Evolutionary conservation across 2,797 vertebrate genomes (phyloP).

Genomic region (Pelobates cultripes): DNA sequence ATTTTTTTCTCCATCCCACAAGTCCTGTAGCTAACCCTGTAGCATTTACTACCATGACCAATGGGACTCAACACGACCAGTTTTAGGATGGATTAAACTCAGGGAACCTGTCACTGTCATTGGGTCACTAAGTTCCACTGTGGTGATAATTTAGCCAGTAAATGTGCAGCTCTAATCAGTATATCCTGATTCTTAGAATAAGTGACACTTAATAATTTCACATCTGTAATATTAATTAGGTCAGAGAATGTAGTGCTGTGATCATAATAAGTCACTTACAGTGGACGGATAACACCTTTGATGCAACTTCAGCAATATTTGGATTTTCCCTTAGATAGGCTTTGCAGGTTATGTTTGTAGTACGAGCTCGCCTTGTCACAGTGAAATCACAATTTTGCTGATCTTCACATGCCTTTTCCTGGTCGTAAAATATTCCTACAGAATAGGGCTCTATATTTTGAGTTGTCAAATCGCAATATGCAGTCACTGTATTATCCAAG

Average conservation of each 20-base stretch:
- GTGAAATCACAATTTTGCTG: not conserved
- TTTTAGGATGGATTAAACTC: not conserved
- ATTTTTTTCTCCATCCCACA: too few relatives aligned
- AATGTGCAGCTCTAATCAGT: not conserved
- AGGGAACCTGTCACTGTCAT: not conserved
- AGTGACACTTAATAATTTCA: not conserved
- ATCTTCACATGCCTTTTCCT: not conserved
- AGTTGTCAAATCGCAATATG: not conserved
- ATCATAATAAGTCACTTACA: not conserved
- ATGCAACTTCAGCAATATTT: not conserved
- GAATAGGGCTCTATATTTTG: not conserved
- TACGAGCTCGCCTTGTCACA: not conserved
- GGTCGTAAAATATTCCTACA: constrained; percentile 6
- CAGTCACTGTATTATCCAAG: not conserved
- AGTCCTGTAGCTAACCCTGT: too few relatives aligned
- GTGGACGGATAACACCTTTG: not conserved
- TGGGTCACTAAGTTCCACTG: not conserved
- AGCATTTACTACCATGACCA: not conserved
- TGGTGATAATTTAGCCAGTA: not conserved
- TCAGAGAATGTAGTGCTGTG: too few relatives aligned
- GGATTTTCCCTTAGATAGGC: not conserved
- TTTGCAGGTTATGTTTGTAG: not conserved
- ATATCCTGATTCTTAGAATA: not conserved
- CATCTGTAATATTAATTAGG: not conserved
- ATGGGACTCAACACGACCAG: not conserved